These are phyloP conservation scores for Crypturellus tataupa DNA, from an alignment of 2,797 vertebrate genomes.

Conservation along the genomic window DNA sequence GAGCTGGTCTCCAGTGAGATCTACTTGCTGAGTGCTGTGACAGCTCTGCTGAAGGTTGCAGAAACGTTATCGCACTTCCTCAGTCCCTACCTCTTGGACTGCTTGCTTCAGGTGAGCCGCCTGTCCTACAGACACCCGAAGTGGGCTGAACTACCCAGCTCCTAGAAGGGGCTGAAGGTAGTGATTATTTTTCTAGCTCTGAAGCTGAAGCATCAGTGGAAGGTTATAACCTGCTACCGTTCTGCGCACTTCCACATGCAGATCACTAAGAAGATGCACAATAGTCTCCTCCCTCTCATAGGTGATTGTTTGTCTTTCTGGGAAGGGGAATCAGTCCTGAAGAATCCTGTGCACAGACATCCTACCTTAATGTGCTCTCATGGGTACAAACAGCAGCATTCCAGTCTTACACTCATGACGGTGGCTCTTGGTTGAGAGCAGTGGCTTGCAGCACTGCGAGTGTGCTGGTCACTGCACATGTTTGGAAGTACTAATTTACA, in stretches of 20 bases:
- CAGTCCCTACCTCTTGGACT: conserved; percentile 92
- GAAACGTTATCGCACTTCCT: conserved; percentile 93
- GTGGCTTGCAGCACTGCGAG: neutral
- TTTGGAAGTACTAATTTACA: neutral
- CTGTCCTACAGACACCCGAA: neutral
- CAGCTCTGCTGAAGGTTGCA: conserved; percentile 88
- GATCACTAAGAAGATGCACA: neutral
- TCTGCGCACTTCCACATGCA: neutral
- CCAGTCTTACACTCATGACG: neutral
- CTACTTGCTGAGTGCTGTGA: conserved; percentile 91
- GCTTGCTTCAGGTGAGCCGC: conserved; percentile 81
- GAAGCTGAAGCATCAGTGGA: neutral
- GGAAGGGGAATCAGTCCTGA: neutral
- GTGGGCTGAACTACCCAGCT: neutral
- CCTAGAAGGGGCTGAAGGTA: neutral
- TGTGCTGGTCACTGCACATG: neutral
- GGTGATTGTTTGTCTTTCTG: neutral
- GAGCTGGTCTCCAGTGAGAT: conserved; percentile 88
- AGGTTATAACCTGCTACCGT: accelerated
- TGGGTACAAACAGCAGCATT: neutral
- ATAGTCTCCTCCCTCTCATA: neutral
- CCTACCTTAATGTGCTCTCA: neutral
- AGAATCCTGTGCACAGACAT: neutral
- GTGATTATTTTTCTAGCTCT: neutral
- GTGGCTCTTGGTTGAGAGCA: neutral